Evolutionary conservation across 2,888 invertebrate genomes (phyloP).

Genomic region (Eupithecia subumbrata): DNA sequence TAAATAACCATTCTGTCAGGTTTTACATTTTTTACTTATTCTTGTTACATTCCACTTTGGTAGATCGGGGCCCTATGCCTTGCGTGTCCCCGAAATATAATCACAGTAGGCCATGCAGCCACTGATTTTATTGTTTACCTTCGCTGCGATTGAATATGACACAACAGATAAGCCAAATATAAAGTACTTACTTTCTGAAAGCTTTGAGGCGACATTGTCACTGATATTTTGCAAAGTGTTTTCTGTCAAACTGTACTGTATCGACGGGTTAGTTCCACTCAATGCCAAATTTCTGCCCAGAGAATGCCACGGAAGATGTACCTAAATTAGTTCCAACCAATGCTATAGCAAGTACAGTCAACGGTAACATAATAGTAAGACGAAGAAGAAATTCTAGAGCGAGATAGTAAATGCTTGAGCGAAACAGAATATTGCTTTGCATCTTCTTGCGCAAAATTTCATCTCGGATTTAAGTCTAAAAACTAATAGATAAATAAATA

Average conservation of each 20-base stretch:
- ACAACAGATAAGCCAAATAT: constrained; percentile 39
- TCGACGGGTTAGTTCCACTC: too few species aligned
- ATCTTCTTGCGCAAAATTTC: too few species aligned
- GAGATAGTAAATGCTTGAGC: too few species aligned
- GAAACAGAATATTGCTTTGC: background rate
- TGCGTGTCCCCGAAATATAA: constrained; percentile 33
- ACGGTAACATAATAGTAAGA: too few species aligned
- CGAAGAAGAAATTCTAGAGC: too few species aligned
- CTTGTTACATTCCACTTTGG: background rate
- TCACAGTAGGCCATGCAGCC: constrained; percentile 50
- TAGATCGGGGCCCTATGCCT: constrained; percentile 32
- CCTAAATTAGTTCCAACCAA: too few species aligned
- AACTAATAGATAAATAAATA: too few species aligned
- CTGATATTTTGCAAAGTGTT: constrained; percentile 7
- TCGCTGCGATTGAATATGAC: constrained; percentile 48
- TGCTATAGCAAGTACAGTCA: too few species aligned
- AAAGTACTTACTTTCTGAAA: background rate
- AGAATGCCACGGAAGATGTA: too few species aligned
- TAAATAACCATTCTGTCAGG: too few species aligned
- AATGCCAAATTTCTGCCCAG: too few species aligned
- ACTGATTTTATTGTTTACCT: constrained; percentile 52
- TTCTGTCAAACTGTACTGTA: background rate
- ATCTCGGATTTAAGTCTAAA: too few species aligned
- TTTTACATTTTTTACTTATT: background rate
- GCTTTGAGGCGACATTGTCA: constrained; percentile 8